Percentiles rank a stretch among this genome's conserved stretches.
Evolutionary conservation across 2,113 vertebrate genomes (phyloP).

Genomic region (Fulica atra): DNA sequence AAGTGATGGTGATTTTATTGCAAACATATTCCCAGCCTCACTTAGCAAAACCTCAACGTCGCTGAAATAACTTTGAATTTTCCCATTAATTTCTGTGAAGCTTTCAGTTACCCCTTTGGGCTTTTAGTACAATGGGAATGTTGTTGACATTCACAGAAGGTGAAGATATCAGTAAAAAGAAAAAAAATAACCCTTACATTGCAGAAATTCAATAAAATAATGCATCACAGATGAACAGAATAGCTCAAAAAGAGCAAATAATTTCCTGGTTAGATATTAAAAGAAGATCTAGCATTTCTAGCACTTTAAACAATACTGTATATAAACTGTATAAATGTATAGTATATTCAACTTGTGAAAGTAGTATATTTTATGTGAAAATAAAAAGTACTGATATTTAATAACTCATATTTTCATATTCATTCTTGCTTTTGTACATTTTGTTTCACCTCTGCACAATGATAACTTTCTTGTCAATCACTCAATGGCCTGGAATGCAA

Average conservation of each 20-base stretch:
- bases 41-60: background rate
- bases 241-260: constrained; percentile 35
- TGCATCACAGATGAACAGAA: constrained; percentile 16
- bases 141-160: background rate
- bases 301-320: background rate
- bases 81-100: background rate
- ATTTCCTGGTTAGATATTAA: constrained; percentile 53
- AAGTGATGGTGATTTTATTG: background rate
- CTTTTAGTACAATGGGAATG: background rate
- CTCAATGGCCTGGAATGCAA: constrained; percentile 39
- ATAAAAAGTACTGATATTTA: background rate
- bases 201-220: constrained; percentile 40
- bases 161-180: background rate
- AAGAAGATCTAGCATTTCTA: constrained; percentile 3
- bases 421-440: background rate
- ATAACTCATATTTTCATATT: background rate
- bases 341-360: background rate
- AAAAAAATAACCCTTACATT: background rate
- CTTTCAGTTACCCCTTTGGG: background rate
- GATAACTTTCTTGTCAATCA: constrained; percentile 21
- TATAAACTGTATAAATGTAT: background rate
- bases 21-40: background rate
- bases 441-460: background rate
- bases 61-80: constrained; percentile 4
- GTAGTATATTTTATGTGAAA: background rate